Evolutionary conservation across 2,113 vertebrate species (phyloP), one percentile per base, ranked within the genome.

Genomic region (Fulica atra): DNA sequence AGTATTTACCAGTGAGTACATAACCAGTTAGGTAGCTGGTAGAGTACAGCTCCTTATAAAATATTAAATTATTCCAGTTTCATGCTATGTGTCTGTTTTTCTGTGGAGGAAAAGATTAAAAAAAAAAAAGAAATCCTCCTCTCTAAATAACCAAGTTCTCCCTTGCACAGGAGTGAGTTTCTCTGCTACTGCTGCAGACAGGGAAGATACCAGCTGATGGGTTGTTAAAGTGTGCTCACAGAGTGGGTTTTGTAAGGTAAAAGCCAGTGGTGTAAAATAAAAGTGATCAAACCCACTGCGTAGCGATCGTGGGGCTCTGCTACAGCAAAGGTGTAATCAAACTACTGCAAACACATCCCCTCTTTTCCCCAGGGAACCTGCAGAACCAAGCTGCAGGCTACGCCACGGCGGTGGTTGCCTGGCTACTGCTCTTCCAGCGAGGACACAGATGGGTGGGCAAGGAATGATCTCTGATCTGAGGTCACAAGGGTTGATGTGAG

Each of bases 221-320:
- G 10, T 2, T 65, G 33, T 28, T 14, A 56, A 72, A 89, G 60
- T n/a, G 18, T 50, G 65, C 57, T 44, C 53, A 59, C 3, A 1
- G 24, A 68, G 59, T 48, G 54, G 56, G 61, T 50, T 82, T 35
- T 36, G 46, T 73, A 80, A 65, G 8, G 2, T 14, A n/a, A 20
- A 71, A 72, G 36, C 26, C 57, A 51, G 46, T 5, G 8, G 26
- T 64, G 11, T 19, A 48, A 59, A 38, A 69, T 31, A 59, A 63
- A 79, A 81, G 53, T 4, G 0, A 80, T 72, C 53, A 44, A 33
- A 50, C 9, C 13, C 17, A 13, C 64, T 42, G 3, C 9, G 1
- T 0, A 48, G 9, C 17, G 10, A 20, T 17, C 0, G 0, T 20
- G 28, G 31, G 64, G 5, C 48, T 44, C 35, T 51, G 20, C 38